Base-by-base conservation (phyloP, 2,113 vertebrate genomes). In the Channa maculata region DNA sequence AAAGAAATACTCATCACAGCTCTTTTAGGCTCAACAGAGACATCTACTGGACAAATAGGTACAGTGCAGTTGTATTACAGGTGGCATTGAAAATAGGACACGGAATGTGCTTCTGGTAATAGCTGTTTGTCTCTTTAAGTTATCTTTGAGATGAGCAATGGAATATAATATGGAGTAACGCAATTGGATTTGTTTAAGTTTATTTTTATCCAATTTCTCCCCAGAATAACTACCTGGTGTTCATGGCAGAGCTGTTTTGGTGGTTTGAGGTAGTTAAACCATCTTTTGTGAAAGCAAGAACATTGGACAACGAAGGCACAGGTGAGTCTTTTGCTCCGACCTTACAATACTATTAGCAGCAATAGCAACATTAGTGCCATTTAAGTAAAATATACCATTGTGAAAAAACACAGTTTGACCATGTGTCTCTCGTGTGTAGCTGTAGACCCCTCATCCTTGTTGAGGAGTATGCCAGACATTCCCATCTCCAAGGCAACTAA, bases 211-310 rank as follows among this genome's bases (percentile, higher is more conserved):
- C 2, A 37, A 41, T 80, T 49, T 69, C 64, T 85, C 71, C 59
- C 2, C 92, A 99, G 98, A 98, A 95, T 80, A 99, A 99, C 91
- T 98, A 97, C 89, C 93, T 99, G 93, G 98, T 96, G 79, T 99
- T 99, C 90, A 95, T 99, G 96, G 98, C 97, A 63, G 98, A 99
- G 83, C 93, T 99, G 70, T 99, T 99, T 88, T 96, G 95, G 95
- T 99, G 97, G 97, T 98, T 99, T 79, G 98, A 99, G 91, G 96
- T 97, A 5, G 96, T 97, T 70, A 99, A 98, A 89, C 97, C 98
- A 0, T 95, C 96, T 0, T 99, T 99, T 88, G 97, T 99, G 46
- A 95, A 96, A 8, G 97, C 97, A 50, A 95, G 95, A 66, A 89
- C 90, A 66, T 88, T 95, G 71, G 84, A 93, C 38, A 87, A 86